These are phyloP conservation scores for Manacus vitellinus DNA, from an alignment of 2,113 vertebrate species.

Conservation along the genomic window DNA sequence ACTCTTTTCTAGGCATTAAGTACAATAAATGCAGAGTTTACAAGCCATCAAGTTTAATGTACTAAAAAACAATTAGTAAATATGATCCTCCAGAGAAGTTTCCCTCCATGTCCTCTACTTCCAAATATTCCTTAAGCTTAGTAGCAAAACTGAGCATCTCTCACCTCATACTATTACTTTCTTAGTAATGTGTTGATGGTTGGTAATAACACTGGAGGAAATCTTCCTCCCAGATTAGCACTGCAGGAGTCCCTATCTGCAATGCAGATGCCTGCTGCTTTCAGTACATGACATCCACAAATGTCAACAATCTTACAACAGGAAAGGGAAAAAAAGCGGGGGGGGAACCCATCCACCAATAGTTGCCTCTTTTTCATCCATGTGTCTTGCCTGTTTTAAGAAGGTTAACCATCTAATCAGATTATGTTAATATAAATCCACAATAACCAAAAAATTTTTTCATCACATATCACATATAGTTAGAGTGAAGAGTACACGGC, in stretches of 20 bases:
- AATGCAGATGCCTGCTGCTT: conserved; percentile 59
- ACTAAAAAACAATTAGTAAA: conserved; percentile 34
- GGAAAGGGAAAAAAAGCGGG: fast-evolving
- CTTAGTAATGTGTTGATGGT: conserved; percentile 20
- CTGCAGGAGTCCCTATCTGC: conserved; percentile 55
- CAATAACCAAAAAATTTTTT: not conserved
- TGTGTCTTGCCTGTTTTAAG: not conserved
- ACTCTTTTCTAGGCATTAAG: conserved; percentile 23
- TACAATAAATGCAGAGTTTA: conserved; percentile 46
- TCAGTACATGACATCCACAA: not conserved
- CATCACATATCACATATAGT: not conserved
- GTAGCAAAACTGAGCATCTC: not conserved
- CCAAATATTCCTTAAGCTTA: not conserved
- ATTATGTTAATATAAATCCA: not conserved
- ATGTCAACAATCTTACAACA: conserved; percentile 5
- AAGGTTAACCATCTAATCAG: not conserved
- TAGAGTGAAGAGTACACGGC: not conserved
- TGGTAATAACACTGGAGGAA: conserved; percentile 50
- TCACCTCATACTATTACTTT: conserved; percentile 10
- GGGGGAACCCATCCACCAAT: not conserved
- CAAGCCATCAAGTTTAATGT: conserved; percentile 32
- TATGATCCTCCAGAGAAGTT: not conserved
- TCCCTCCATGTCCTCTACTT: not conserved
- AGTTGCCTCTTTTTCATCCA: not conserved
- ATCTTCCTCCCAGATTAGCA: conserved; percentile 47